These are phyloP conservation scores for Scaptomyza cyrtandrae DNA, from an alignment of 2,888 invertebrate genomes.

Conservation along the genomic window DNA sequence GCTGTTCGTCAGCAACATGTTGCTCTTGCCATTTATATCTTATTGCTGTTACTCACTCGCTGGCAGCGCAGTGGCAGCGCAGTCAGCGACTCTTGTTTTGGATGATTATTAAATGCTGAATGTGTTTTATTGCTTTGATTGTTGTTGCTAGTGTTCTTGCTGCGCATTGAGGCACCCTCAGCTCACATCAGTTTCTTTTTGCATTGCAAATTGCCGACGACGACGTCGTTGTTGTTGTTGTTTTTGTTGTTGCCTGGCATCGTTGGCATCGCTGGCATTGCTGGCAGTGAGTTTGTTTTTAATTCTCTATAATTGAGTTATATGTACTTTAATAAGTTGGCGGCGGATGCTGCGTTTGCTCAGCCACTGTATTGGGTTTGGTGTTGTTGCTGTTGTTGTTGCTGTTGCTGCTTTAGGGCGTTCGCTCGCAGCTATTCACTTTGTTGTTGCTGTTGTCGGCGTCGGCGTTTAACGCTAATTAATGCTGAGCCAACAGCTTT, in stretches of 20 bases:
- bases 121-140: slow-evolving; percentile 78
- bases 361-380: slow-evolving; percentile 30
- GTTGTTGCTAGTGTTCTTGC: slow-evolving; percentile 12
- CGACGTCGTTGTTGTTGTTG: slow-evolving; percentile 39
- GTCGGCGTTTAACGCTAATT: slow-evolving; percentile 77
- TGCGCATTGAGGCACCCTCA: slow-evolving; percentile 27
- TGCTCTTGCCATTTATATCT: slow-evolving; percentile 28
- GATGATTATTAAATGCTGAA: slow-evolving; percentile 78
- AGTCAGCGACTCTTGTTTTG: slow-evolving; percentile 38
- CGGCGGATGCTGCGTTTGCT: slow-evolving; percentile 68
- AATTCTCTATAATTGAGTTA: slow-evolving; percentile 80
- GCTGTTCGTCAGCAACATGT: slow-evolving; percentile 29
- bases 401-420: slow-evolving; percentile 58
- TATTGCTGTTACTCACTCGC: slow-evolving; percentile 54
- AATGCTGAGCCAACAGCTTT: slow-evolving; percentile 79
- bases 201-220: slow-evolving; percentile 77
- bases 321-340: slow-evolving; percentile 80
- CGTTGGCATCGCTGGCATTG: slow-evolving; percentile 40
- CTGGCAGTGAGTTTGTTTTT: slow-evolving; percentile 75
- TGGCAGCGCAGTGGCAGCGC: slow-evolving; percentile 34
- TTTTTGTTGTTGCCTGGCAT: slow-evolving; percentile 30
- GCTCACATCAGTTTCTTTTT: slow-evolving; percentile 51
- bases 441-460: slow-evolving; percentile 41
- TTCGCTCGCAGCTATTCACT: slow-evolving; percentile 44
- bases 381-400: slow-evolving; percentile 35